Base-by-base conservation (phyloP, 2,113 vertebrate genomes). In the Heptranchias perlo region DNA sequence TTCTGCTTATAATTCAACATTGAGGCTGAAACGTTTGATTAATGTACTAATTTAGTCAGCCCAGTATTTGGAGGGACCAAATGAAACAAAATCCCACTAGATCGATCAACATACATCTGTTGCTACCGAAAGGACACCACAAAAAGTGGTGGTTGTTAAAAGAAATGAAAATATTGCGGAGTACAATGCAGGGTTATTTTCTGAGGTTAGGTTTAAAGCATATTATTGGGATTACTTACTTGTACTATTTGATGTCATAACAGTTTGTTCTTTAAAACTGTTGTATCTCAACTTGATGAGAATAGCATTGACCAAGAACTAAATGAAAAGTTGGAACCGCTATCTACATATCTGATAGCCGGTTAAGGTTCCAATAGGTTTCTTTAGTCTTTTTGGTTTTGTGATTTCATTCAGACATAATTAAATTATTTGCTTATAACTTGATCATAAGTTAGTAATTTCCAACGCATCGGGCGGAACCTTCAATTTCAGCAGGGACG, bases 351-450 rank as follows among this genome's bases (percentile, higher is more conserved):
- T 73, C 44, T 44, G 10, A 10, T 4, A 52, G 13, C 89, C 49
- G 1, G 28, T 47, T 52, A 16, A 58, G 47, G 11, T 92, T 52
- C 58, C 23, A 52, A 52, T 1, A 92, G 89, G 31, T 92, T 92
- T 92, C 35, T 58, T 58, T 58, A 58, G 13, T 91, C 39, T 44
- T 58, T 69, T 95, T n/a, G 54, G 31, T 95, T 58, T 69, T 61
- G n/a, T 94, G 52, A 95, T 96, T 96, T 0, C 35, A 25, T 96
- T 96, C 64, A 96, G n/a, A 39, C 13, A 16, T 82, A 82, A 82
- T 31, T 28, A 73, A 67, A 67, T 23, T 23, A 76, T 67, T 67
- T 67, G 1, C 39, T 82, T 16, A 1, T 82, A 18, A n/a, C n/a
- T 58, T 58, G 0, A 16, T 39, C 7, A 2, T 82, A 8, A 82